Conservation (phyloP, 2,113 vertebrate species). For the Serilophus lunatus region DNA sequence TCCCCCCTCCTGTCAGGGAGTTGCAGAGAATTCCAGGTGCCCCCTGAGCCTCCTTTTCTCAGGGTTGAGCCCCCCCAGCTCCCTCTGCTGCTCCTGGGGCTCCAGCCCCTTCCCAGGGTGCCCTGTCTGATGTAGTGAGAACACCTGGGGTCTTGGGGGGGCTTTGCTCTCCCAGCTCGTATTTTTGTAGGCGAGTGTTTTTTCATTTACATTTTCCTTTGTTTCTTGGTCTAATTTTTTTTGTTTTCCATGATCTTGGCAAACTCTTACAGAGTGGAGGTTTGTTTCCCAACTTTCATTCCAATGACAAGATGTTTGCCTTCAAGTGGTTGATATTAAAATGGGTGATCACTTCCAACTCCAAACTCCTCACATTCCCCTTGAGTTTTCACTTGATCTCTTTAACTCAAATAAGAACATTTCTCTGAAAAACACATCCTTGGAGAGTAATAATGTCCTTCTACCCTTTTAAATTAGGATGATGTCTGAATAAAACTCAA, state of each 20-base stretch:
- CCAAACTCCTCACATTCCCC: neutral
- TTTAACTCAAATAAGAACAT: neutral
- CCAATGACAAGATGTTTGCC: neutral
- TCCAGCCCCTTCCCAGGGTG: neutral
- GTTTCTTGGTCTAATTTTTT: neutral
- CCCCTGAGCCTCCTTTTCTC: neutral
- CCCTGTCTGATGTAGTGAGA: neutral
- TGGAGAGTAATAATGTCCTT: neutral
- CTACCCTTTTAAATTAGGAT: neutral
- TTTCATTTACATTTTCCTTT: neutral
- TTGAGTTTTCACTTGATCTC: neutral
- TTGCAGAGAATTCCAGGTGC: neutral
- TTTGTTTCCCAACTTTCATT: neutral
- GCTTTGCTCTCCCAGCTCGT: neutral
- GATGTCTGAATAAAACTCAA: neutral
- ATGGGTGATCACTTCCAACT: neutral
- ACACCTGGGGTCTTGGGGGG: fast-evolving
- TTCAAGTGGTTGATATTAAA: neutral
- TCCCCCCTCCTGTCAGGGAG: neutral
- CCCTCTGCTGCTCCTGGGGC: neutral
- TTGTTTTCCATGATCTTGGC: neutral
- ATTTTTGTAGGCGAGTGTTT: neutral
- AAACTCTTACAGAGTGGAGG: neutral
- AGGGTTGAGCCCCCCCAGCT: neutral
- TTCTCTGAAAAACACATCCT: neutral